Evolutionary conservation across 1,140 invertebrate genomes (phyloP).

Genomic region (Octopus bimaculoides): DNA sequence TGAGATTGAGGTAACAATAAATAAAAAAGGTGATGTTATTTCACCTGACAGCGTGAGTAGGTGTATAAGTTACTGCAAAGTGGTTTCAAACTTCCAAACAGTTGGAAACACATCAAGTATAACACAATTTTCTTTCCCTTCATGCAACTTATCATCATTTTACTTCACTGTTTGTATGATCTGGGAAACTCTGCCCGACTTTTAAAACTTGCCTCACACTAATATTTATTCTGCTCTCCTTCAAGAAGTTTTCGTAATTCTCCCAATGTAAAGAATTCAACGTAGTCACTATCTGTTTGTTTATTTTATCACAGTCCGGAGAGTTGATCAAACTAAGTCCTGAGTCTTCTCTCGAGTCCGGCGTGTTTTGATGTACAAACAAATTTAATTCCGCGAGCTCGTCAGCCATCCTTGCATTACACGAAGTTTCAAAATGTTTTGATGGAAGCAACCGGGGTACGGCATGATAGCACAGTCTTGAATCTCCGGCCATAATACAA

Average conservation of each 20-base stretch:
- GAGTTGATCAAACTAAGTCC: not conserved
- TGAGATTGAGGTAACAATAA: not conserved
- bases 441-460: slow-evolving; percentile 46
- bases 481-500: slow-evolving; percentile 46
- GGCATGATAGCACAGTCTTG: slow-evolving; percentile 50
- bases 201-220: slow-evolving; percentile 50
- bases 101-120: not conserved
- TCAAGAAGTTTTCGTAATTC: slow-evolving; percentile 36
- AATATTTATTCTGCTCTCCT: slow-evolving; percentile 44
- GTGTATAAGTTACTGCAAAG: not conserved
- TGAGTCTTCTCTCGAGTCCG: not conserved
- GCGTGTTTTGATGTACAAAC: not conserved
- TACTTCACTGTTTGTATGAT: not conserved
- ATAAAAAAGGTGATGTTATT: not conserved
- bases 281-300: slow-evolving; percentile 13
- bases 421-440: not conserved
- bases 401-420: not conserved
- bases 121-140: not conserved
- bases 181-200: slow-evolving; percentile 32
- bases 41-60: not conserved
- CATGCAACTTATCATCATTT: not conserved
- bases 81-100: not conserved
- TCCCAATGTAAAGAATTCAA: slow-evolving; percentile 25
- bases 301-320: slow-evolving; percentile 1
- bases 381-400: not conserved